phyloP scores from a whole-genome alignment of 2,888 invertebrate species.

The Disparrhopalites patrizii region DNA sequence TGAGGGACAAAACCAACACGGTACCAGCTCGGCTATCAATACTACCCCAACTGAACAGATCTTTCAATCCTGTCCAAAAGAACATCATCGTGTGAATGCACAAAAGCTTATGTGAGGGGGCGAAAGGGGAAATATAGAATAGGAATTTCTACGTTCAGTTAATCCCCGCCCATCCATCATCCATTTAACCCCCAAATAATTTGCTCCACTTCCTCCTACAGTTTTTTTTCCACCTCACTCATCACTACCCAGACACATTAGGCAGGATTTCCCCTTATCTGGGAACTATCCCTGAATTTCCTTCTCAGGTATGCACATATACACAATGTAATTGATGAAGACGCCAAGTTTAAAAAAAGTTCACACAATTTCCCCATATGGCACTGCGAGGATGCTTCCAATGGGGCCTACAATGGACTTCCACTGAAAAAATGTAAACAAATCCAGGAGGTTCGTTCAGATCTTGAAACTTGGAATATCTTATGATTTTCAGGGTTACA shows the following conservation, averaged over 20 bases:
- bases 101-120: not conserved
- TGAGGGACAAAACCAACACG: too few relatives aligned
- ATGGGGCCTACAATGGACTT: constrained; percentile 51
- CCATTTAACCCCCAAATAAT: constrained; percentile 20
- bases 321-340: not conserved
- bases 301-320: not conserved
- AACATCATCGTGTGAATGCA: not conserved
- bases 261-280: too few relatives aligned
- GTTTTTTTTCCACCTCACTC: constrained; percentile 13
- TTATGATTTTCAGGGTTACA: constrained; percentile 92
- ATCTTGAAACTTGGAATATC: too few relatives aligned
- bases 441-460: too few relatives aligned
- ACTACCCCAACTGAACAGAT: too few relatives aligned
- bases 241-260: too few relatives aligned
- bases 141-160: too few relatives aligned
- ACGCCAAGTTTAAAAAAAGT: not conserved
- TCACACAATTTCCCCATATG: not conserved
- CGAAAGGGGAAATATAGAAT: not conserved
- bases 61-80: too few relatives aligned
- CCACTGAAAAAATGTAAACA: too few relatives aligned
- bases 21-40: too few relatives aligned
- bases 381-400: not conserved
- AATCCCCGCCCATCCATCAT: constrained; percentile 26
- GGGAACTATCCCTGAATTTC: not conserved
- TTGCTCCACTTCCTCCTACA: constrained; percentile 6